Evolutionary conservation across 2,888 invertebrate species (phyloP).

Genomic region (Pyrrhia umbra): DNA sequence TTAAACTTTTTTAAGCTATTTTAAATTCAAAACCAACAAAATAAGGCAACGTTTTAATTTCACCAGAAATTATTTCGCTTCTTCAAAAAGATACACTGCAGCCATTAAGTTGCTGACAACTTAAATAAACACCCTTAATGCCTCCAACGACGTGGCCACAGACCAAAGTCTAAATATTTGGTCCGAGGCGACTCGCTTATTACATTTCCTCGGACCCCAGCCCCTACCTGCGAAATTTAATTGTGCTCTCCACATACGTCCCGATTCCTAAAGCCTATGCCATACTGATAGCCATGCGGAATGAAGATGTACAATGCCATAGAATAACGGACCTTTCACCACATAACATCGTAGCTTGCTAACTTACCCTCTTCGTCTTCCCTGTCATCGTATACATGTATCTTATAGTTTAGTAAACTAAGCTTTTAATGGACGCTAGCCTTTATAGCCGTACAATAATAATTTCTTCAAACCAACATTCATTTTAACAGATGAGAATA

Average conservation of each 20-base stretch:
- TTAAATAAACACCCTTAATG: conserved; percentile 55
- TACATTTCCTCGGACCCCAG: conserved; percentile 82
- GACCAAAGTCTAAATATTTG: conserved; percentile 81
- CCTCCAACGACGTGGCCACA: conserved; percentile 67
- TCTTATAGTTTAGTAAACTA: conserved; percentile 20
- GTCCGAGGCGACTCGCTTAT: conserved; percentile 82
- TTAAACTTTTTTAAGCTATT: too few relatives aligned
- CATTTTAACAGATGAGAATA: conserved; percentile 62
- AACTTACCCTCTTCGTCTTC: not conserved
- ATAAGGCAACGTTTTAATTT: not conserved
- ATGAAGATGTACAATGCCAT: conserved; percentile 1
- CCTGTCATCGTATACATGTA: not conserved
- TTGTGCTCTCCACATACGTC: conserved; percentile 81
- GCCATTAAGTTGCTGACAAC: conserved; percentile 46
- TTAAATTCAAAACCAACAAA: too few relatives aligned
- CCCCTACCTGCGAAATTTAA: conserved; percentile 83
- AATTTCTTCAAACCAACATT: conserved; percentile 66
- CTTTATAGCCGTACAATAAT: conserved; percentile 56
- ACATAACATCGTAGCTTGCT: not conserved
- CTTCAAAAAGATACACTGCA: conserved; percentile 17
- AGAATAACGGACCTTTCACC: conserved; percentile 6
- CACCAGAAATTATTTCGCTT: not conserved
- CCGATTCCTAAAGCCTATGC: conserved; percentile 69
- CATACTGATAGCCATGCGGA: conserved; percentile 31
- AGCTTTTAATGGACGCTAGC: conserved; percentile 37